Base-by-base conservation (phyloP, 2,888 invertebrate genomes). In the Notodonta dromedarius region DNA sequence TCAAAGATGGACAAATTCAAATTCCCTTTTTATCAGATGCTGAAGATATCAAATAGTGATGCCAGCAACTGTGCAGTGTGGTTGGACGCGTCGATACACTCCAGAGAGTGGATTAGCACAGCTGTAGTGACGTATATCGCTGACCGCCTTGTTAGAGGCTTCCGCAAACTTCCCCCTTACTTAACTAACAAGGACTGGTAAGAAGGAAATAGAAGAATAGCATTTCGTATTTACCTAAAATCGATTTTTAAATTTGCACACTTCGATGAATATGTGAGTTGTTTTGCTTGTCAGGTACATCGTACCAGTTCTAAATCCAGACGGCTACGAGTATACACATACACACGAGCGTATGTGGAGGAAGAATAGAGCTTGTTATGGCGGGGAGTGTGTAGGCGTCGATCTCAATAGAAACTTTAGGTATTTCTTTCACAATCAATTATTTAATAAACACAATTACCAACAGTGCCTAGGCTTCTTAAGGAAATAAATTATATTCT, bases 301-400 rank as follows among this genome's bases (percentile, higher is more conserved):
- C 65, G 94, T 96, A 51, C 96, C 97, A 2, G 94, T 97, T 14
- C 89, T 96, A 61, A 97, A 97, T 89, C 97, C 97, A 16, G 97
- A 98, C 83, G 98, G 98, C n/a, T 98, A 98, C 83, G 97, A 97
- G 80, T 97, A 97, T 83, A 95, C 97, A 0, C 97, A 98, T 83
- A 95, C 95, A 0, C 94, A 92, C n/a, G 96, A 98, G 79, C 94
- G 98, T 44, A 91, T 98, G 82, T 98, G 98, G 98, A 94, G 97
- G 59, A 97, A 97, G 80, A 97, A 97, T 79, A 93, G 96, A 56
- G 91, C 90, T 0, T 91, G 89, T 53, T 94, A 94, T 59, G 91
- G 91, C 0, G 95, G 95, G 51, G 93, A 94, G 4, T 96, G 97
- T 78, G 94, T 95, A 0, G 98, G 98, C 3, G 96, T 96, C 0